Evolutionary conservation across 2,113 vertebrate genomes (phyloP).

Genomic region (Gadus chalcogrammus): DNA sequence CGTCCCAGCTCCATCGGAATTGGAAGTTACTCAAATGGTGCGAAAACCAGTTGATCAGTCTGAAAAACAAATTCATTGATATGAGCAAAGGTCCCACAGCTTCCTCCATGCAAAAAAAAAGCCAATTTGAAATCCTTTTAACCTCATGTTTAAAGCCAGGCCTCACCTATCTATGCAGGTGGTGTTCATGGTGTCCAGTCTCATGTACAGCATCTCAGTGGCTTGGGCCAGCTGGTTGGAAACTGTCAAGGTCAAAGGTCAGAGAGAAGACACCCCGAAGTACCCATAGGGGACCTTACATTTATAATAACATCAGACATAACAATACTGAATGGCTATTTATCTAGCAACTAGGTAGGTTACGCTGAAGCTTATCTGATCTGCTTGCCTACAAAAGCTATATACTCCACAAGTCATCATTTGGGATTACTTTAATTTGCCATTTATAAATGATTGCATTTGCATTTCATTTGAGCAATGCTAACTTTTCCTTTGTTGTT

Average conservation of each 20-base stretch:
- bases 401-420: not conserved
- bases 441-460: too few species aligned
- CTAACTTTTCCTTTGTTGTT: not conserved
- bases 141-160: not conserved
- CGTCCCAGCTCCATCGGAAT: conserved; percentile 98
- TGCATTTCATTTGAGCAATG: too few species aligned
- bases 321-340: not conserved
- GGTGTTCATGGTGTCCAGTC: conserved; percentile 96
- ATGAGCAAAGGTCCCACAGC: too few species aligned
- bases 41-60: conserved; percentile 91
- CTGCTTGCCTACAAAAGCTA: not conserved
- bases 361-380: not conserved
- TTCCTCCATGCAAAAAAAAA: not conserved
- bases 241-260: conserved; percentile 65
- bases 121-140: not conserved
- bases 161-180: conserved; percentile 88
- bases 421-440: too few species aligned
- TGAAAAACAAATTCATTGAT: conserved; percentile 27
- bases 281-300: not conserved
- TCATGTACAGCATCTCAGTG: conserved; percentile 97
- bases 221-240: conserved; percentile 89
- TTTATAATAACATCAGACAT: too few species aligned
- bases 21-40: conserved; percentile 98
- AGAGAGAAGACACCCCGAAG: not conserved
- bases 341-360: not conserved